Conservation (phyloP, 2,797 vertebrate species). For the Rhinatrema bivittatum region DNA sequence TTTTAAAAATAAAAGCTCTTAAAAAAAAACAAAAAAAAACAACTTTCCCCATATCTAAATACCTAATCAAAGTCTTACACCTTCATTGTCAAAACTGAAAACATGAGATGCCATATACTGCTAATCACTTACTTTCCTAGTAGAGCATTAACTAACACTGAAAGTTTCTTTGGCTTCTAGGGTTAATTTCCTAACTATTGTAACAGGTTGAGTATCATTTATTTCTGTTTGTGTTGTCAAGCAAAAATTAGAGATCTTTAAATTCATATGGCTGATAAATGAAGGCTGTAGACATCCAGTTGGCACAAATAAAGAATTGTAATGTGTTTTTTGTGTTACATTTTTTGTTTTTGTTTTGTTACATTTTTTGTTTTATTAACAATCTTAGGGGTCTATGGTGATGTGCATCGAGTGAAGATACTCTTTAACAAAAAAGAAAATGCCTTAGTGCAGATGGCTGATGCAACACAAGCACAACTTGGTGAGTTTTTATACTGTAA, state of each 20-base stretch:
- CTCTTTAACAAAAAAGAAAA: conserved; percentile 87
- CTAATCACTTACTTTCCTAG: no score
- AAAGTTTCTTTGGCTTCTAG: no score
- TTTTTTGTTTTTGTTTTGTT: conserved; percentile 11
- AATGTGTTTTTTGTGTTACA: neutral
- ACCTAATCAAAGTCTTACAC: no score
- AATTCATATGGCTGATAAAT: no score
- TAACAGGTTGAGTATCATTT: neutral
- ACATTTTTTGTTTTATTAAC: neutral
- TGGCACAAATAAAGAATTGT: neutral
- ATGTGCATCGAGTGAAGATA: conserved; percentile 89
- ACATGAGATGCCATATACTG: no score
- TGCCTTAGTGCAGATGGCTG: conserved; percentile 88
- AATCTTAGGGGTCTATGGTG: conserved; percentile 77
- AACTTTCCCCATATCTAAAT: no score
- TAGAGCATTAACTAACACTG: no score
- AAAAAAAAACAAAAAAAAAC: no score
- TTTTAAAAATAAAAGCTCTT: no score
- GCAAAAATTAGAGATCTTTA: neutral
- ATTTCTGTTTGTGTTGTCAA: neutral
- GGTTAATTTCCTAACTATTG: neutral
- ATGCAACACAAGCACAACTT: conserved; percentile 77
- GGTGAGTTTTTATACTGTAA: conserved; percentile 62
- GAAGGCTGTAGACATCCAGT: neutral
- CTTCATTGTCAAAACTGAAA: no score